These are phyloP conservation scores for Diadumene lineata DNA, from an alignment of 92 coral and sea anemone species.

Conservation along the genomic window DNA sequence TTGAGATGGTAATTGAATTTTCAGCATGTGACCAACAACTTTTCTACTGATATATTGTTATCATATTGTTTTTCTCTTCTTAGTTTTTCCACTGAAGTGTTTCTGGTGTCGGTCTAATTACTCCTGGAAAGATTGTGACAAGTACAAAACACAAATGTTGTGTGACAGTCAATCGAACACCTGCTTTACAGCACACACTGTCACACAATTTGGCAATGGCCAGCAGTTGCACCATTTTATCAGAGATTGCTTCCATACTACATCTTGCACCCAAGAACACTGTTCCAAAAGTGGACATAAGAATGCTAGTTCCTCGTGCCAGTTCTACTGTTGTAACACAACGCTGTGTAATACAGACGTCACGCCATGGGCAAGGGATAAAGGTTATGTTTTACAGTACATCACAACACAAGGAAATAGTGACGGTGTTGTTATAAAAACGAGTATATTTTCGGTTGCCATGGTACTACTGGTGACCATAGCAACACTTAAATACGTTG, in stretches of 20 bases:
- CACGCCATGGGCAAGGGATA: constrained; percentile 13
- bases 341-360: constrained; percentile 32
- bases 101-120: background rate
- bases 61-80: background rate
- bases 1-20: no score
- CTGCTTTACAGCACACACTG: background rate
- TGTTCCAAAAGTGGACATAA: background rate
- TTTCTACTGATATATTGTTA: background rate
- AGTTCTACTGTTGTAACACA: constrained; percentile 35
- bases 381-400: background rate
- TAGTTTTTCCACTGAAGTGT: background rate
- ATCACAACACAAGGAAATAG: background rate
- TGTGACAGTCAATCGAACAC: background rate
- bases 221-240: constrained; percentile 5
- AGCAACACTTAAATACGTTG: background rate
- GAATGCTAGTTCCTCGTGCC: constrained; percentile 9
- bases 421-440: background rate
- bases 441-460: background rate
- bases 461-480: background rate
- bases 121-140: constrained; percentile 18
- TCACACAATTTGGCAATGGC: background rate
- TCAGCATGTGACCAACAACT: background rate
- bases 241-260: constrained; percentile 11
- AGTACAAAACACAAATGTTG: background rate
- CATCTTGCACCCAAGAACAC: background rate